phyloP scores from a whole-genome alignment of 37 sponge, comb jelly and placozoan species.

The Eunapius fragilis region DNA sequence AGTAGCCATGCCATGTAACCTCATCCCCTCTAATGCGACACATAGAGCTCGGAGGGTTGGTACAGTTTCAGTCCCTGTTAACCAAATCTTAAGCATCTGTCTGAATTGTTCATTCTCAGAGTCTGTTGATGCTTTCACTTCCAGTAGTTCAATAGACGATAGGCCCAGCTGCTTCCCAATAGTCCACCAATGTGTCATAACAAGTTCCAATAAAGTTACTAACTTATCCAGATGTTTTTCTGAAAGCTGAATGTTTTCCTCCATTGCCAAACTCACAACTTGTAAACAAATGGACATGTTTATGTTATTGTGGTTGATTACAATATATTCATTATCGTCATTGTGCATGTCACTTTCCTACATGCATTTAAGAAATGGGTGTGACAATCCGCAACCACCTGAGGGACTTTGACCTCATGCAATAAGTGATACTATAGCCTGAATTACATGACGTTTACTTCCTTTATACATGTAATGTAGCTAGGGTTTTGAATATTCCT shows the following conservation, averaged over 20 bases:
- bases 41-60: neutral
- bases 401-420: too few relatives aligned
- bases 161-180: neutral
- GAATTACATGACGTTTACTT: too few relatives aligned
- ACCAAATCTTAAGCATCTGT: neutral
- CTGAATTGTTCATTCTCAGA: neutral
- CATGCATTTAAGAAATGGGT: too few relatives aligned
- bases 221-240: neutral
- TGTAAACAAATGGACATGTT: too few relatives aligned
- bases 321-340: too few relatives aligned
- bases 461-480: too few relatives aligned
- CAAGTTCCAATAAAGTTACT: neutral
- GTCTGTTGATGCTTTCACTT: neutral
- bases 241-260: neutral
- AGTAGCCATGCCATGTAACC: neutral
- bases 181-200: neutral
- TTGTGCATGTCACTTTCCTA: too few relatives aligned
- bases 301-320: too few relatives aligned
- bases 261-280: neutral
- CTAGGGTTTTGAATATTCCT: too few relatives aligned
- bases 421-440: too few relatives aligned
- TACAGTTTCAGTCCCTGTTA: neutral
- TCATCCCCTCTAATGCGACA: neutral
- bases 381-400: too few relatives aligned
- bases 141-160: neutral